Evolutionary conservation across 2,888 invertebrate genomes (phyloP), one percentile per base, ranked within the genome.

Genomic region (Chrysina gloriosa): DNA sequence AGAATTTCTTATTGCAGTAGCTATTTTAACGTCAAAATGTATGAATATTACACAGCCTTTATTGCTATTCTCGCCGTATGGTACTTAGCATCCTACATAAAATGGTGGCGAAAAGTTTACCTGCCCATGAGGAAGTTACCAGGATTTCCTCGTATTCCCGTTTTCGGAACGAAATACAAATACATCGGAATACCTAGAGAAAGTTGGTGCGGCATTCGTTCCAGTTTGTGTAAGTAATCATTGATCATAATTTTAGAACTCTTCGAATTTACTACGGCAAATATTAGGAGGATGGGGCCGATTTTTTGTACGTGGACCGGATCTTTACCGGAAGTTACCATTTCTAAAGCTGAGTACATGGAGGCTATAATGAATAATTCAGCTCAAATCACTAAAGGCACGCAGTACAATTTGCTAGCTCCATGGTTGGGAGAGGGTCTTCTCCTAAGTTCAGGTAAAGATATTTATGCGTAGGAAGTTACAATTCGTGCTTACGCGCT

Each of bases 141-240:
- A 31, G 9, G n/a, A 19, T 14, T 75, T 76, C 21, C 77, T 77
- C n/a, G 25, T 29, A 6, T 67, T 70, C 11, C 77, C 6, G 63
- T 73, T 23, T 47, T 77, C 4, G 77, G 76, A 11, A 64, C 72
- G 5, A 47, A 67, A 2, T 56, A 70, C n/a, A 23, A 67, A n/a
- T 4, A 9, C 2, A 9, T 31, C n/a, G 31, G 31, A 31, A 31
- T 31, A 2, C 7, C 7, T 9, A 6, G 31, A 9, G 31, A 31
- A 31, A n/a, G 31, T 31, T n/a, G n/a, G n/a, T n/a, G n/a, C n/a
- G n/a, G n/a, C n/a, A n/a, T n/a, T n/a, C n/a, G n/a, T n/a, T n/a
- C n/a, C n/a, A n/a, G n/a, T n/a, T n/a, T n/a, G n/a, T n/a, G n/a
- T n/a, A n/a, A n/a, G n/a, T n/a, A n/a, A n/a, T n/a, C n/a, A n/a